These are phyloP conservation scores for Harpagoxenus sublaevis DNA, from an alignment of 2,888 invertebrate genomes.

Conservation along the genomic window DNA sequence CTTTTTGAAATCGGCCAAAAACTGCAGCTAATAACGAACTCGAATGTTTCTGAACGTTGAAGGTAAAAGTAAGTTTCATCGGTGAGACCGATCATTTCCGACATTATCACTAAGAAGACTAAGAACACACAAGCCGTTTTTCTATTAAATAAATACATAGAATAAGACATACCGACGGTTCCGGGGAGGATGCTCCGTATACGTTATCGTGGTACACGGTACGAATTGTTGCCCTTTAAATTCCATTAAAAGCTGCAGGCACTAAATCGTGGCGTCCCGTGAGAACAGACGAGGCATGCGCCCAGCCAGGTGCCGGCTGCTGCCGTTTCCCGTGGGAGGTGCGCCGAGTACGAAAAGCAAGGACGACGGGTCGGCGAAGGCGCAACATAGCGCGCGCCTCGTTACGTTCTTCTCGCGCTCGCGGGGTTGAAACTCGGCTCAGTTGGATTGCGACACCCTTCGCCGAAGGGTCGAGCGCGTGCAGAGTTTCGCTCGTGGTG, in stretches of 20 bases:
- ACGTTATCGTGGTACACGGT: neutral
- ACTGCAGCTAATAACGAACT: neutral
- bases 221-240: conserved; percentile 54
- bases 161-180: neutral
- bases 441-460: conserved; percentile 64
- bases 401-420: conserved; percentile 51
- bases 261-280: conserved; percentile 44
- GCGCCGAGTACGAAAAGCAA: conserved; percentile 56
- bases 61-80: neutral
- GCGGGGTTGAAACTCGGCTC: conserved; percentile 53
- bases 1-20: neutral
- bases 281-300: conserved; percentile 61
- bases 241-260: conserved; percentile 48
- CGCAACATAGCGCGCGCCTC: conserved; percentile 56
- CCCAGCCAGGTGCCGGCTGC: conserved; percentile 43
- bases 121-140: neutral
- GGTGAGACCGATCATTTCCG: neutral
- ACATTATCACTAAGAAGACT: neutral
- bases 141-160: neutral
- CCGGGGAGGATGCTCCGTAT: neutral
- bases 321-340: conserved; percentile 48
- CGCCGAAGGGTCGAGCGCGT: conserved; percentile 48
- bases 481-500: neutral
- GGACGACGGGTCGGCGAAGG: conserved; percentile 49
- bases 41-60: neutral